Evolutionary conservation across 2,888 invertebrate species (phyloP), one percentile per base, ranked within the genome.

Genomic region (Smittia aterrima): DNA sequence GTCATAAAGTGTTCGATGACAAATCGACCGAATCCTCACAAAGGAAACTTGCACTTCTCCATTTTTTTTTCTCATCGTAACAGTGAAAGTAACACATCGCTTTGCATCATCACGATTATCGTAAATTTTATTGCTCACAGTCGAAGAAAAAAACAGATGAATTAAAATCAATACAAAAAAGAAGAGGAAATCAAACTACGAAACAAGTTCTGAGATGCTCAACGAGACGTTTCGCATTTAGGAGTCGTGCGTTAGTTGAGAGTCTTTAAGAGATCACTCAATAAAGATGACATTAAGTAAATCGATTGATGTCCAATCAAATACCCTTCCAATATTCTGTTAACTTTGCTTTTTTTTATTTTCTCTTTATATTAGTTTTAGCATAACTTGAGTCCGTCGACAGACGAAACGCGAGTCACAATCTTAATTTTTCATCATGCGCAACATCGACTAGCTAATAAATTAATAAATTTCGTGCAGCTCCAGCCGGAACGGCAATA

Each of bases 401-500:
- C 2, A 47, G 16, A 47, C 3, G 16, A 47, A 47, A 47, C 16
- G 47, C 47, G 47, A 47, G 47, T n/a, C 11, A 47, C n/a, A 47
- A 16, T 47, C 11, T 47, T n/a, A 16, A n/a, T 47, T 47, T 47
- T n/a, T 47, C 47, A 47, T 47, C 47, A 3, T 32, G 32, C 47
- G 47, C 16, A 47, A 47, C 47, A 47, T 47, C 47, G 47, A 47
- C 47, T 47, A 47, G 47, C 47, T 47, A 47, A 47, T 47, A 47
- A 47, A 47, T 47, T 47, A 47, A 2, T 47, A 2, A 47, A 47
- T 16, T 16, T 47, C 47, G 47, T 16, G 16, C 16, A 47, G 47
- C 16, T 47, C 16, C 47, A 32, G 11, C n/a, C 11, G 47, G 11
- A 16, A 47, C 16, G 11, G 11, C 16, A 47, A 47, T 13, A 13